Evolutionary conservation across 2,888 invertebrate genomes (phyloP), one percentile per base, ranked within the genome.

Genomic region (Monopis laevigella): DNA sequence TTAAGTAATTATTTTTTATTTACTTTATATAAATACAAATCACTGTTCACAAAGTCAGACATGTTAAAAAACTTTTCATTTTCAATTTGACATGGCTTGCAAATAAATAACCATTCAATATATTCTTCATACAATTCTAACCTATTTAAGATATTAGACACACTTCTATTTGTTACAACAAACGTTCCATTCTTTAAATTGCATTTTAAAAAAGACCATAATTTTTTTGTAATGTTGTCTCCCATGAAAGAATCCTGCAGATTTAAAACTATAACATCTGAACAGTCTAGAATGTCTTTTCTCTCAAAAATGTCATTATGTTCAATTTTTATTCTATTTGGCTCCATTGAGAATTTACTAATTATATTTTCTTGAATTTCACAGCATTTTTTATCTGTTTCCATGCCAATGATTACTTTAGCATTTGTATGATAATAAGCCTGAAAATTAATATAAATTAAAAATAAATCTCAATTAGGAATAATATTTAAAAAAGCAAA

Each of bases 241-340:
- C 84, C 64, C 44, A 86, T 66, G 67, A 89, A 89, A 58, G 88
- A 89, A 53, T 88, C 88, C 55, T 89, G 83, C 2, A 86, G 84
- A 65, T 89, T 90, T 50, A 89, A 85, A 42, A 89, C 64, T 17
- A 89, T 63, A 40, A 89, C 68, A 61, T 89, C 82, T 10, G 86
- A 84, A 43, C 62, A 59, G 43, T 68, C 52, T 12, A 89, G 58
- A 21, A 86, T 55, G 44, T 86, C 83, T 45, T 68, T 59, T 44
- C 77, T 73, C 8, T 84, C 71, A 48, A 83, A 67, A 24, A 89
- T 73, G 61, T 87, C 84, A 16, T 84, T 82, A 54, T 85, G 72
- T 2, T 87, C 51, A 19, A 88, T 63, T 62, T 77, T 73, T 26
- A 86, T 64, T 48, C 84, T 74, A 43, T 82, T 60, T 2, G 44